Percentiles rank a stretch among this genome's conserved stretches.
phyloP scores from a whole-genome alignment of 2,113 vertebrate genomes.

The Tamias sibiricus region DNA sequence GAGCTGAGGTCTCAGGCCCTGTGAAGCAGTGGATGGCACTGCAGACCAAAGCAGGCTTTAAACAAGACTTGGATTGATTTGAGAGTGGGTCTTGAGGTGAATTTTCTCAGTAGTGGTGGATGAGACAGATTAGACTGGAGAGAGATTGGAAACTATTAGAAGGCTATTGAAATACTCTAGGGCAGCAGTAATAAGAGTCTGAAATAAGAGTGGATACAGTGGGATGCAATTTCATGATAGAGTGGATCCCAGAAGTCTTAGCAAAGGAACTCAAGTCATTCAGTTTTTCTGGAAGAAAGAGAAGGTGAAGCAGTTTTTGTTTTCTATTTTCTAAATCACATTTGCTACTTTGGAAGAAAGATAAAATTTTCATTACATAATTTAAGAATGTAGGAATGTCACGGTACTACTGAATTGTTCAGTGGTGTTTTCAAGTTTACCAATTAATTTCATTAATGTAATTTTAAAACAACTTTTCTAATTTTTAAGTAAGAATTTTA shows the following conservation, averaged over 20 bases:
- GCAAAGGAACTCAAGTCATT: background rate
- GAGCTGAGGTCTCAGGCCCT: background rate
- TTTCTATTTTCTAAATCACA: background rate
- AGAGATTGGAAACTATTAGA: conserved; percentile 36
- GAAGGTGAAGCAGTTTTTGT: background rate
- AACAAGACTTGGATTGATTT: background rate
- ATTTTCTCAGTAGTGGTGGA: conserved; percentile 40
- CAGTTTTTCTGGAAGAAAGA: background rate
- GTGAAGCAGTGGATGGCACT: fast-evolving
- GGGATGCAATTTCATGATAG: background rate
- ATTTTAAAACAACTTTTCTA: background rate
- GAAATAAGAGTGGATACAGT: background rate
- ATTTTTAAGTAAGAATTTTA: conserved; percentile 14
- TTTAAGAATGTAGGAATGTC: background rate
- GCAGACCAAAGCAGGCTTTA: background rate
- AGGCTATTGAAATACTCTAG: conserved; percentile 32
- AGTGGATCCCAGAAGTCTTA: background rate
- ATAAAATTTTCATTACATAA: background rate
- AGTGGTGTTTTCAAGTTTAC: background rate
- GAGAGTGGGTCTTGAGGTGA: background rate
- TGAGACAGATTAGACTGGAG: conserved; percentile 47
- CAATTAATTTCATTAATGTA: background rate
- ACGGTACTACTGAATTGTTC: background rate
- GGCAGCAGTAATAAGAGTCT: background rate
- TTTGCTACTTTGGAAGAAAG: conserved; percentile 25